phyloP scores from a whole-genome alignment of 2,797 vertebrate genomes.

The Clarias pachynema region DNA sequence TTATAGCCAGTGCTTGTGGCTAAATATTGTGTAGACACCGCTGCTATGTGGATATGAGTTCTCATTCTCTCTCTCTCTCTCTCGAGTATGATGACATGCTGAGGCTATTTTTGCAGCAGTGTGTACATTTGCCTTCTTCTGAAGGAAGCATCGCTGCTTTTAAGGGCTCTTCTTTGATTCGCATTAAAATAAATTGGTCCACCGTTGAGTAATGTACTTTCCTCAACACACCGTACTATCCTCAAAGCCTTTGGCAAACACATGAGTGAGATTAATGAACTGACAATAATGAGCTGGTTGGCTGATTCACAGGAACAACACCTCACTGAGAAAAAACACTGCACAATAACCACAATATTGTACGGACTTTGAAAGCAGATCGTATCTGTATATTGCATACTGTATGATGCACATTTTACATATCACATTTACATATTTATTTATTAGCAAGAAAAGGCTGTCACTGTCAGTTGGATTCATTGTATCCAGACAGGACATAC shows the following conservation, averaged over 20 bases:
- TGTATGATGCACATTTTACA: constrained; percentile 23
- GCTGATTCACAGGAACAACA: not conserved
- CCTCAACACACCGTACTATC: not conserved
- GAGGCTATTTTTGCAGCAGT: constrained; percentile 13
- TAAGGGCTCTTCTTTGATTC: constrained; percentile 3
- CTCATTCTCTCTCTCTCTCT: not conserved
- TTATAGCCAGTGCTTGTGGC: not conserved
- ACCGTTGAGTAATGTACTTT: not conserved
- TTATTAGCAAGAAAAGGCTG: not conserved
- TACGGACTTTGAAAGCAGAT: constrained; percentile 8
- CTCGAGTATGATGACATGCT: constrained; percentile 9
- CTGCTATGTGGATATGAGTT: not conserved
- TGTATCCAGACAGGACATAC: constrained; percentile 34
- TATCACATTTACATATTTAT: constrained; percentile 40
- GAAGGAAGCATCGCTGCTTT: constrained; percentile 12
- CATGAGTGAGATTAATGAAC: constrained; percentile 9
- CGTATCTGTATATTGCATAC: not conserved
- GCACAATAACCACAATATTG: constrained; percentile 23
- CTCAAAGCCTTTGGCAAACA: not conserved
- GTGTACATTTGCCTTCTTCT: constrained; percentile 24
- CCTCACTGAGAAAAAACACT: constrained; percentile 37
- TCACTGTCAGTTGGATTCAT: not conserved
- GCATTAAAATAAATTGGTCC: not conserved
- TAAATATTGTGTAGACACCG: not conserved
- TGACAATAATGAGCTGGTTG: not conserved